Evolutionary conservation across 2,888 invertebrate species (phyloP).

Genomic region (Chrysotoxum bicinctum): DNA sequence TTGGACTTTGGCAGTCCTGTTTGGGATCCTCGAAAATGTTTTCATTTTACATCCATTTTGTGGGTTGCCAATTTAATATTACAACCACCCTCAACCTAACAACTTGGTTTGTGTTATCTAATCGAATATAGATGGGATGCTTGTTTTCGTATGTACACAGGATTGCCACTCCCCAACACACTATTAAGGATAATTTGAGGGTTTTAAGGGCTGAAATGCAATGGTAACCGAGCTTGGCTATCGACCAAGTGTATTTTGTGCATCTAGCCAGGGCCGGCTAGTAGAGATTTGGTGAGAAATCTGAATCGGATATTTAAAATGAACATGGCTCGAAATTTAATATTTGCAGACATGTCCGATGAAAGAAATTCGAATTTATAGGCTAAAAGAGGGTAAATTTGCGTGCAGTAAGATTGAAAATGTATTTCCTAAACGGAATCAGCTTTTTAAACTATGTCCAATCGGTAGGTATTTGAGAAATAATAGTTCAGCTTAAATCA

Average conservation of each 20-base stretch:
- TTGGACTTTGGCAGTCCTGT: too few species aligned
- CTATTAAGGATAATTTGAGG: background rate
- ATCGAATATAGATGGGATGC: background rate
- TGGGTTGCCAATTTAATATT: slow-evolving; percentile 51
- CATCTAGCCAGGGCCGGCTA: background rate
- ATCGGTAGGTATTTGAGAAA: too few species aligned
- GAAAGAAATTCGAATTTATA: too few species aligned
- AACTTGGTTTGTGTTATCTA: slow-evolving; percentile 54
- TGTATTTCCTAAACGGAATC: too few species aligned
- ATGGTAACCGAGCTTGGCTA: background rate
- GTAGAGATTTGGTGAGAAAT: background rate
- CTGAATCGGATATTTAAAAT: too few species aligned
- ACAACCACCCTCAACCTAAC: slow-evolving; percentile 39
- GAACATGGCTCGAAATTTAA: too few species aligned
- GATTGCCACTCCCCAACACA: background rate
- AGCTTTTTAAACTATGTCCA: too few species aligned
- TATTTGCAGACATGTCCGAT: too few species aligned
- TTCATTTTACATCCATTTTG: slow-evolving; percentile 51
- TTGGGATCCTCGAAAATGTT: slow-evolving; percentile 33
- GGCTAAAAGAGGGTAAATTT: too few species aligned
- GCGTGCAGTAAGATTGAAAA: too few species aligned
- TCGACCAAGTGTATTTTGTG: background rate
- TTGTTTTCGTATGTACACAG: background rate
- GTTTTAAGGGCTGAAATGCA: background rate
- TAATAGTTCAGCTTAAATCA: too few species aligned